Evolutionary conservation across 1,140 invertebrate species (phyloP), one percentile per base, ranked within the genome.

Genomic region (Mesaphorura yosii): DNA sequence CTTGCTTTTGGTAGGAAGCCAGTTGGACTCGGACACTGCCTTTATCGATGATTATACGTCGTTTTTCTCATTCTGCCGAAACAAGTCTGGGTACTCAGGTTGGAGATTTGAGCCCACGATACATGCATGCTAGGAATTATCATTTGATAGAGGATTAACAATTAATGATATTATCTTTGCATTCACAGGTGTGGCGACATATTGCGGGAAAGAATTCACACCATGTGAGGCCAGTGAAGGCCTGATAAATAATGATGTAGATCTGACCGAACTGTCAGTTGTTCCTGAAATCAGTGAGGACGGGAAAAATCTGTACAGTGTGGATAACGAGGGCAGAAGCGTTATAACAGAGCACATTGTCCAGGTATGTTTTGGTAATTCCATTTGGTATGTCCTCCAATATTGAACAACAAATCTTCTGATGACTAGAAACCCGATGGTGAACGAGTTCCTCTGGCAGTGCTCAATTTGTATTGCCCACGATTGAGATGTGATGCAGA

Each of bases 401-500:
- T 20, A 14, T 28, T 34, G n/a, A 10, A 34, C n/a, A 10, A 34
- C n/a, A 10, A 34, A 17, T 55, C 39, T 39, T 29, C 46, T 25
- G 10, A 28, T 44, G 15, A 23, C 31, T 37, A 45, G 57, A 15
- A 41, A n/a, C 54, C 58, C 6, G 39, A 54, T 38, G 65, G 66
- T 26, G 49, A 58, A 41, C 49, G 62, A 3, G 50, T 50, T 41
- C 55, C 61, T n/a, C 49, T 77, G 42, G 66, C 66, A 7, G 55
- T 78, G 5, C 72, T 78, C 51, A 78, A 78, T 62, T 69, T 78
- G 10, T 78, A 78, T 60, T 76, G 75, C 59, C 76, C 76, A 4
- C 54, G 73, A 46, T 69, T 68, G 25, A 72, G 73, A 50, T 64
- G 68, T 27, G 73, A 74, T 2, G 68, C 68, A 38, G 25, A 54